Evolutionary conservation across 2,113 vertebrate genomes (phyloP), one percentile per base, ranked within the genome.

Genomic region (Chlorocebus sabaeus): DNA sequence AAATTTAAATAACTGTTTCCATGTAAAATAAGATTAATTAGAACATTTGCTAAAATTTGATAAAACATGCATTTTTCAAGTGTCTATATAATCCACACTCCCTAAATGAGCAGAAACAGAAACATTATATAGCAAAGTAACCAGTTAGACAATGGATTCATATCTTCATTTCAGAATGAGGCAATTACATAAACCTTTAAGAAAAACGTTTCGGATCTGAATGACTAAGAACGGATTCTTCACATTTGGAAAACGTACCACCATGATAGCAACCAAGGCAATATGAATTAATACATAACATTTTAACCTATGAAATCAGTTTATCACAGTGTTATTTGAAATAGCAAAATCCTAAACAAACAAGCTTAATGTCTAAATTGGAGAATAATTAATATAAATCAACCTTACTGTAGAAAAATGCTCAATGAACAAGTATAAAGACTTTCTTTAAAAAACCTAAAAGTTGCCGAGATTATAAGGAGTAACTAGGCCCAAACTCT

Each of bases 71-170:
- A 83, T 57, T 70, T 52, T 93, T 43, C 35, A 90, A 89, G 38
- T 89, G 85, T 81, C 40, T 87, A 76, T 85, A 64, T 32, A 96
- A 92, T 43, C 72, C 85, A 52, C 11, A 68, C 8, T 94, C 18
- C 55, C 23, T n/a, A 75, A 83, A 93, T 38, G 59, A 90, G 23
- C 20, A 95, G 18, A 94, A 80, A 55, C 18, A 95, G 83, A 88
- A 97, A 87, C 23, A 95, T 52, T 82, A 86, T 89, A 85, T 81
- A 45, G 55, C 32, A 79, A 89, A 93, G 50, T 89, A 96, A 88
- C 11, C 55, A 43, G 32, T 80, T 93, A 86, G n/a, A 90, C 18
- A 80, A 25, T 2, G 32, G 25, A 32, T 76, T 43, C 64, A 4
- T 78, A 86, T 82, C n/a, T 80, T 92, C 50, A 73, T 81, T 67